Percentiles rank a stretch among this genome's conserved stretches.
phyloP scores from a whole-genome alignment of 2,797 vertebrate genomes.

The Oryzias dopingdopingensis region DNA sequence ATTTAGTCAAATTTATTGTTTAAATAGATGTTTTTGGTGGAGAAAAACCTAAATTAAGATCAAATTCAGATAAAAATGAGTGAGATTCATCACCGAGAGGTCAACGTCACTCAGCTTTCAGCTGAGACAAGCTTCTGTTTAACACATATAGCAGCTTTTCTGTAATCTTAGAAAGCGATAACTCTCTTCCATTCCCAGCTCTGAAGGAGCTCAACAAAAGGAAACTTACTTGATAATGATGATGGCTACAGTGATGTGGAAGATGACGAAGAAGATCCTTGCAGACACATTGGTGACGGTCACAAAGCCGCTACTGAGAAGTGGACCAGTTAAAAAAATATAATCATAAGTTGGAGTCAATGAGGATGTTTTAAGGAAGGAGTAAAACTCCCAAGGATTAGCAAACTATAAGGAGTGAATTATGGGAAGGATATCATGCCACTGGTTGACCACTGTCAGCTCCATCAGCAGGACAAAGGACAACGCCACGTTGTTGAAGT shows the following conservation, averaged over 20 bases:
- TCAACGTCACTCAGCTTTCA: too few relatives aligned
- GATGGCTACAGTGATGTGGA: constrained; percentile 90
- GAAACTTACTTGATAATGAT: constrained; percentile 88
- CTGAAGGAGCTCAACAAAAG: too few relatives aligned
- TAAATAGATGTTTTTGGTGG: too few relatives aligned
- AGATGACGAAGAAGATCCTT: constrained; percentile 86
- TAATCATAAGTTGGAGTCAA: not conserved
- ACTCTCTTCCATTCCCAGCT: too few relatives aligned
- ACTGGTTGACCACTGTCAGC: constrained; percentile 94
- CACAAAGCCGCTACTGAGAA: constrained; percentile 86
- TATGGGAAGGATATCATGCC: constrained; percentile 90
- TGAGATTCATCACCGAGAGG: too few relatives aligned
- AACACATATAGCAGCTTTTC: too few relatives aligned
- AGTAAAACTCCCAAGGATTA: not conserved
- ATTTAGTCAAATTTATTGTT: too few relatives aligned
- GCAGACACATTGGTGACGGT: constrained; percentile 80
- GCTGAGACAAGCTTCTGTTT: too few relatives aligned
- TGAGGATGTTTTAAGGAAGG: not conserved
- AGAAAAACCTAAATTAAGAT: too few relatives aligned
- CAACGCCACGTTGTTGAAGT: constrained; percentile 87
- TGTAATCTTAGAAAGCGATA: too few relatives aligned
- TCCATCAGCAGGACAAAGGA: constrained; percentile 87
- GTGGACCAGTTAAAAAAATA: constrained; percentile 73
- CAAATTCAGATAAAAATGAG: too few relatives aligned
- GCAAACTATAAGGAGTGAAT: not conserved